Evolutionary conservation across 2,888 invertebrate species (phyloP), one percentile per base, ranked within the genome.

Genomic region (Pharmacophagus antenor): DNA sequence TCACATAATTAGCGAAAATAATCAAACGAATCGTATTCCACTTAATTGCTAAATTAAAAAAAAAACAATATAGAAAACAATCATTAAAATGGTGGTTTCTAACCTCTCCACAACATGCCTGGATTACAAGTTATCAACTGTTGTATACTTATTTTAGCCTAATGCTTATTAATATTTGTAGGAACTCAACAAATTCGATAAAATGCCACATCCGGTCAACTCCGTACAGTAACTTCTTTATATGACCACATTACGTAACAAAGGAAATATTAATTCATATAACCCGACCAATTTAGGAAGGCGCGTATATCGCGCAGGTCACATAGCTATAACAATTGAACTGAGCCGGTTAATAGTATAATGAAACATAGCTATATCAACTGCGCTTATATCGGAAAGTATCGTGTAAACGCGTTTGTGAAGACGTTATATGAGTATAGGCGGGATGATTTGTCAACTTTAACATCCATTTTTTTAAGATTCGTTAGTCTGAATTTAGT

Each of bases 1-100:
- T 88, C 86, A 87, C 88, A 87, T 80, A 75, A 79, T 80, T 74
- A 81, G 79, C 81, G 79, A 81, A 77, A 67, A 71, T 76, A 77
- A 73, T 71, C 65, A 77, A 79, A 74, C 74, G 80, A 80, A 80
- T 73, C 70, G 69, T 74, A n/a, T 10, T 44, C 77, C 75, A 80
- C 62, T 76, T 70, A 72, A 71, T 73, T 68, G 66, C 67, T 72
- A 76, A 70, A 60, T 60, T 66, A n/a, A 70, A 72, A 75, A 77
- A 74, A 69, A 70, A 74, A 44, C 18, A 44, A 44, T 18, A 18
- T 2, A 3, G 37, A 37, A 37, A 15, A 37, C 37, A 5, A 37
- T n/a, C 15, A n/a, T 37, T n/a, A 37, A n/a, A n/a, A 17, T 44
- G 18, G 18, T 44, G 18, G n/a, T 44, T 44, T 44, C 42, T 8